Conservation (phyloP, 2,888 invertebrate genomes). For the Steromphala cineraria region DNA sequence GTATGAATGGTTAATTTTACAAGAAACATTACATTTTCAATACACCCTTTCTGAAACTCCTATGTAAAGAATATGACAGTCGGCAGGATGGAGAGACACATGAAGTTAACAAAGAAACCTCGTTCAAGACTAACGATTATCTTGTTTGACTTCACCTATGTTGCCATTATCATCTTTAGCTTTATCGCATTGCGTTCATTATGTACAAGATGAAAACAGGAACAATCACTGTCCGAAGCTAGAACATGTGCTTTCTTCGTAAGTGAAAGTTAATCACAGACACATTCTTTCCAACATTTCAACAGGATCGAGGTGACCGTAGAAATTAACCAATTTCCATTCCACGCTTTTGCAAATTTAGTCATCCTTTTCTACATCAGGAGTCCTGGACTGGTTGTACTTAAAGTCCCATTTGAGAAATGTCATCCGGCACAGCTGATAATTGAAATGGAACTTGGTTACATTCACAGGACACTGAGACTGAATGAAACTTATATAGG, state of each 20-base stretch:
- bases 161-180: too few species aligned
- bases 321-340: background rate
- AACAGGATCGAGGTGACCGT: too few species aligned
- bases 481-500: background rate
- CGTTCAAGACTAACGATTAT: too few species aligned
- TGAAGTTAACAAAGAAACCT: too few species aligned
- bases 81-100: too few species aligned
- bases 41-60: too few species aligned
- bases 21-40: too few species aligned
- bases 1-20: too few species aligned
- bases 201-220: background rate
- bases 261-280: background rate
- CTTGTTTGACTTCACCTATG: too few species aligned
- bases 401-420: background rate
- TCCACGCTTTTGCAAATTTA: background rate
- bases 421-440: background rate
- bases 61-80: too few species aligned
- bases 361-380: background rate
- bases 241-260: background rate
- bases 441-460: background rate
- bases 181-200: background rate
- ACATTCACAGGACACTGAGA: background rate
- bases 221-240: background rate
- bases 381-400: too few species aligned
- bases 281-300: background rate